phyloP scores from a whole-genome alignment of 2,888 invertebrate genomes.

The Aethes cnicana region DNA sequence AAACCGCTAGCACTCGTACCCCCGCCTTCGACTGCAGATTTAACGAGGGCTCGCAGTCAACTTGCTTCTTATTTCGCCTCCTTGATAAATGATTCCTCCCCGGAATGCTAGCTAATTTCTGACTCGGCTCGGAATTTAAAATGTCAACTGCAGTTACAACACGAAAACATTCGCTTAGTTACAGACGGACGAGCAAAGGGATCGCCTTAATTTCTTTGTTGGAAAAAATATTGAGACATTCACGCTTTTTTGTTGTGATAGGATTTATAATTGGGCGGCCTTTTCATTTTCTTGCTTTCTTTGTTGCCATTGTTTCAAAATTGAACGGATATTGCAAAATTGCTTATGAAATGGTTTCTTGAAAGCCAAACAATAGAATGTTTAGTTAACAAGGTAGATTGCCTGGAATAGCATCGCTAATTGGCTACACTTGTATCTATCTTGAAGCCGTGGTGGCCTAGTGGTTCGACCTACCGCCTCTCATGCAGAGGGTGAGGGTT shows the following conservation, averaged over 20 bases:
- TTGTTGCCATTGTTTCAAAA: not conserved
- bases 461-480: no score
- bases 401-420: no score
- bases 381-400: no score
- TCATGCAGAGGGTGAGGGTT: no score
- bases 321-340: no score
- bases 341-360: no score
- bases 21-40: conserved; percentile 40
- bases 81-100: conserved; percentile 67
- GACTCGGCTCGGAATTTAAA: conserved; percentile 36
- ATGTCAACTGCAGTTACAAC: conserved; percentile 18
- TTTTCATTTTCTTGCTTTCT: not conserved
- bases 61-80: conserved; percentile 61
- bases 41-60: conserved; percentile 61
- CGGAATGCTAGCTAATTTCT: conserved; percentile 63
- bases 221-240: conserved; percentile 10
- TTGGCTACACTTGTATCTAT: no score
- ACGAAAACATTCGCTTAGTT: conserved; percentile 19
- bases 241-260: conserved; percentile 7
- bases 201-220: conserved; percentile 32
- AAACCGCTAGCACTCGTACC: conserved; percentile 39
- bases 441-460: no score
- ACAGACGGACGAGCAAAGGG: conserved; percentile 38
- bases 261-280: not conserved
- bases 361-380: no score